Percentiles rank a stretch among this genome's conserved stretches.
Evolutionary conservation across 2,888 invertebrate species (phyloP).

Genomic region (Hoplodrina blanda): DNA sequence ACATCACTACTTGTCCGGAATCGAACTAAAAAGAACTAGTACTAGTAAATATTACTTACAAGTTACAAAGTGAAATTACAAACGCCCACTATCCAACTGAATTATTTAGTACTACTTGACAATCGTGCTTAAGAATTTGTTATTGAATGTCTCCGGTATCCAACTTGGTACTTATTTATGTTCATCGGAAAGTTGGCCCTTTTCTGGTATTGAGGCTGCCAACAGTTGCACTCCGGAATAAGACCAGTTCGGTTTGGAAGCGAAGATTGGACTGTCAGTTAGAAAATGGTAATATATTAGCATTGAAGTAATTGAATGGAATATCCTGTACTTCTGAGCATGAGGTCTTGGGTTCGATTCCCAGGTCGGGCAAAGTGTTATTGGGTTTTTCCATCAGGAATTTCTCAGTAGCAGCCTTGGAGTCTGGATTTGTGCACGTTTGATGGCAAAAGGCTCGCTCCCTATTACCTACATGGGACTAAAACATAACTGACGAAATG

Average conservation of each 20-base stretch:
- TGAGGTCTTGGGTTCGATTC: no score
- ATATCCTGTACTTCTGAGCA: not conserved
- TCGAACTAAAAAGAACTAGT: not conserved
- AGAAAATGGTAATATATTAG: slow-evolving; percentile 39
- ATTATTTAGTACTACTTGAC: slow-evolving; percentile 77
- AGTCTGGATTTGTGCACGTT: no score
- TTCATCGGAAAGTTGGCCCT: slow-evolving; percentile 53
- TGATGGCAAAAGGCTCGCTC: no score
- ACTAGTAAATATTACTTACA: slow-evolving; percentile 41
- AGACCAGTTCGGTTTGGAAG: slow-evolving; percentile 31
- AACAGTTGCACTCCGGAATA: slow-evolving; percentile 35
- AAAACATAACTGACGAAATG: no score
- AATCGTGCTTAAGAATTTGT: slow-evolving; percentile 80
- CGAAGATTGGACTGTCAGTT: slow-evolving; percentile 50
- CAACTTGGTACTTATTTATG: slow-evolving; percentile 61
- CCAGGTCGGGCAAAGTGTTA: no score
- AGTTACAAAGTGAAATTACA: slow-evolving; percentile 62
- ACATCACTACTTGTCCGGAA: no score
- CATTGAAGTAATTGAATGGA: slow-evolving; percentile 1
- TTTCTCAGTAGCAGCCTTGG: no score
- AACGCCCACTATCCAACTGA: slow-evolving; percentile 70
- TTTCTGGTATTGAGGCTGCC: slow-evolving; percentile 43
- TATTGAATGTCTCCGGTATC: slow-evolving; percentile 72
- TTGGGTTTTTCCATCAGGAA: no score
- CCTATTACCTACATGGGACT: no score